phyloP scores from a whole-genome alignment of 2,888 invertebrate species.

The Bombylius major region DNA sequence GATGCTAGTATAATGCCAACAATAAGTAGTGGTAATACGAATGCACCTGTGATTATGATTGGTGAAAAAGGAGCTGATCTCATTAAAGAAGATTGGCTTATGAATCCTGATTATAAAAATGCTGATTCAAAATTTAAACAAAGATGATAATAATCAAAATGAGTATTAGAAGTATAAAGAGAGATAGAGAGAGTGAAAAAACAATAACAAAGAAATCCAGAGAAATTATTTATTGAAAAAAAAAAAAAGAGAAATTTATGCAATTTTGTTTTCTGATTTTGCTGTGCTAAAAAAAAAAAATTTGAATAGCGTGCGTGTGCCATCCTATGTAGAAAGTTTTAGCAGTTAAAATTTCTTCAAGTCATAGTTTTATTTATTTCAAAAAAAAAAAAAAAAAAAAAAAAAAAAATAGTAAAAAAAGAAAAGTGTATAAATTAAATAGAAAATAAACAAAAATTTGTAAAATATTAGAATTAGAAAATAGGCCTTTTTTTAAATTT shows the following conservation, averaged over 20 bases:
- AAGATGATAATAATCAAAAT: conserved; percentile 21
- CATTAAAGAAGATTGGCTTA: conserved; percentile 71
- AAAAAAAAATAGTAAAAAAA: no score
- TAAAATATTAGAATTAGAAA: no score
- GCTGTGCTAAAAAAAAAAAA: no score
- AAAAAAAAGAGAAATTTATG: conserved; percentile 26
- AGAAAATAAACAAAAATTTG: no score
- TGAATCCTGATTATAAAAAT: conserved; percentile 30
- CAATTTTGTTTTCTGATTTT: conserved; percentile 16
- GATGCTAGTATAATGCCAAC: conserved; percentile 85
- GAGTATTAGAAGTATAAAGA: no score
- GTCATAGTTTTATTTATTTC: neutral
- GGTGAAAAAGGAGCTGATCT: conserved; percentile 80
- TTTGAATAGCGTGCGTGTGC: neutral
- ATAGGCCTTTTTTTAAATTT: no score
- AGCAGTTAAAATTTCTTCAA: neutral
- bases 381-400: no score
- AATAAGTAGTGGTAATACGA: conserved; percentile 79
- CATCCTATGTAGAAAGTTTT: neutral
- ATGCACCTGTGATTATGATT: conserved; percentile 86
- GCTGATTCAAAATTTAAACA: conserved; percentile 5
- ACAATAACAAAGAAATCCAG: no score
- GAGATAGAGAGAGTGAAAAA: no score
- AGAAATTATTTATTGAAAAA: no score
- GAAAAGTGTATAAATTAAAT: no score